Evolutionary conservation across 1,140 invertebrate species (phyloP).

Genomic region (Calephelis virginiensis): DNA sequence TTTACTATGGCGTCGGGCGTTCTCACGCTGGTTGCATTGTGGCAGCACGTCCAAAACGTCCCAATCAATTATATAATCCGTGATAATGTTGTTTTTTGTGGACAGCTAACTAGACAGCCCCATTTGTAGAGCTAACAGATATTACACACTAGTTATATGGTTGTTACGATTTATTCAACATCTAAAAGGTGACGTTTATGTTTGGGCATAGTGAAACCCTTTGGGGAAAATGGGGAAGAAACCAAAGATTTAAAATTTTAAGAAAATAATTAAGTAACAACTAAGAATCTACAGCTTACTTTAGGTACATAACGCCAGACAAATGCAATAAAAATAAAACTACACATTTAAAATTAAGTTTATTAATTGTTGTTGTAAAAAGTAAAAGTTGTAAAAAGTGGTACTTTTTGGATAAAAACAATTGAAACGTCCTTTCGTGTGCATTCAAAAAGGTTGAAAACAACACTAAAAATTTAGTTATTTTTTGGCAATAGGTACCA

Average conservation of each 20-base stretch:
- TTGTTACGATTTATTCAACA: conserved; percentile 36
- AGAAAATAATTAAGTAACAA: too few species aligned
- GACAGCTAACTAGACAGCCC: conserved; percentile 24
- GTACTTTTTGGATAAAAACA: too few species aligned
- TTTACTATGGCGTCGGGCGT: conserved; percentile 43
- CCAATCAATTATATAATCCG: conserved; percentile 76
- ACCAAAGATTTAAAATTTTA: background rate
- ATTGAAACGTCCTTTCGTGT: too few species aligned
- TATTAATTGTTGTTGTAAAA: too few species aligned
- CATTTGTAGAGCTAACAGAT: conserved; percentile 60
- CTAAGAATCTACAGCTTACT: too few species aligned
- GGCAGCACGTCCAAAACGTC: conserved; percentile 62
- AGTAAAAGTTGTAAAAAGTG: too few species aligned
- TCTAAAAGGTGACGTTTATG: background rate
- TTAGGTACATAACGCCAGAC: too few species aligned
- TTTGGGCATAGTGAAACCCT: background rate
- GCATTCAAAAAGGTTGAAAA: too few species aligned
- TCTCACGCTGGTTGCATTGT: conserved; percentile 66
- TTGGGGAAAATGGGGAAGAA: background rate
- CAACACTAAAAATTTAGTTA: too few species aligned
- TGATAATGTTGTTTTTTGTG: conserved; percentile 66
- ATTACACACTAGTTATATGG: conserved; percentile 63
- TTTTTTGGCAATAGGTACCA: too few species aligned
- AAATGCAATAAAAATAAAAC: too few species aligned
- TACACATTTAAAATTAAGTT: too few species aligned